phyloP scores from a whole-genome alignment of 2,888 invertebrate species.

The Ashinkailepas kermadecensis region DNA sequence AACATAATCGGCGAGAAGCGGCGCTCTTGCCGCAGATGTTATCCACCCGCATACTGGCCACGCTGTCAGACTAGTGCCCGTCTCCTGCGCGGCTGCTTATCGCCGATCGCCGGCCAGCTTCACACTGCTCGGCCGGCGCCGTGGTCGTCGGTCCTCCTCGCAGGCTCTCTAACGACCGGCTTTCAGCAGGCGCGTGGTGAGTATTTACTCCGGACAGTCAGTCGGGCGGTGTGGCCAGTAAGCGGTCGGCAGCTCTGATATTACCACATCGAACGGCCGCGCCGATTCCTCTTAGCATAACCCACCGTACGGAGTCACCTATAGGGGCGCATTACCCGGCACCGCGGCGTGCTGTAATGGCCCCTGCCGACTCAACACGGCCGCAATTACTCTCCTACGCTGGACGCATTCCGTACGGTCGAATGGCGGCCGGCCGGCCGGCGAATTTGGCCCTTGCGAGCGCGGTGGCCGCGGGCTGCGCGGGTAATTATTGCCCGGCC shows the following conservation, averaged over 20 bases:
- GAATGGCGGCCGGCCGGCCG: neutral
- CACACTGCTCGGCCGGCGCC: neutral
- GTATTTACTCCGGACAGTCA: neutral
- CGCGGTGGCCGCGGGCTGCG: neutral
- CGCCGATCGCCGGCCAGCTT: neutral
- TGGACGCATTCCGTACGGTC: neutral
- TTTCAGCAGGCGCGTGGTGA: neutral
- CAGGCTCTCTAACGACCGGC: neutral
- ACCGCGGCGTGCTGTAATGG: conserved; percentile 3
- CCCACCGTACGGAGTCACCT: neutral
- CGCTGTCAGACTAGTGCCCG: neutral
- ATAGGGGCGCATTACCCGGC: neutral
- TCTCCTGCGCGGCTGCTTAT: neutral
- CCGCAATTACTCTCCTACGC: neutral
- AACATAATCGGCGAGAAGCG: too few relatives aligned
- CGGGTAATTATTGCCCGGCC: neutral
- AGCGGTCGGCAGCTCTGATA: neutral
- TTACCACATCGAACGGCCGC: neutral
- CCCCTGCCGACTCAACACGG: neutral
- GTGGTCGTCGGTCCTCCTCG: conserved; percentile 4
- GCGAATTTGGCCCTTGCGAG: neutral
- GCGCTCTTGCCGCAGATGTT: neutral
- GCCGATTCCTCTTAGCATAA: conserved; percentile 4
- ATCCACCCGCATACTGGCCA: neutral
- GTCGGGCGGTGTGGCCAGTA: too few relatives aligned